These are phyloP conservation scores for Aphelenchoides avenae DNA, from an alignment of 1,140 invertebrate genomes.

Conservation along the genomic window DNA sequence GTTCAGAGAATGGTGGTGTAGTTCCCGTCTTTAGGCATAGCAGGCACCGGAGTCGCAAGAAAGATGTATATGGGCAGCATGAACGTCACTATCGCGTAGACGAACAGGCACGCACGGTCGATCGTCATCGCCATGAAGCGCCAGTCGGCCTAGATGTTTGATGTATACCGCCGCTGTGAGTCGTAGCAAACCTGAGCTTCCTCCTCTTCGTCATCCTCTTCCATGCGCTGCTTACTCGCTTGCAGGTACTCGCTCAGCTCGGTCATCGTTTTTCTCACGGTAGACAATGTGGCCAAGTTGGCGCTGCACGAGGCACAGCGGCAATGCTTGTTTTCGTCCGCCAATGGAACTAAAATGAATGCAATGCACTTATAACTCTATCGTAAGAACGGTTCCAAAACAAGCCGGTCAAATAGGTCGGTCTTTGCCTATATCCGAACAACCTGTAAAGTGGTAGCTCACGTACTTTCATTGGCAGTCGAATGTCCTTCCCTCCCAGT, in stretches of 20 bases:
- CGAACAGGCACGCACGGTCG: constrained; percentile 28
- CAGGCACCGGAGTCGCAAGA: constrained; percentile 6
- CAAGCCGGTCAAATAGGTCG: constrained; percentile 4
- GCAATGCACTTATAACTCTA: not conserved
- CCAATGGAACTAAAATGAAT: not conserved
- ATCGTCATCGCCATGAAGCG: constrained; percentile 35
- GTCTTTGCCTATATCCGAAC: constrained; percentile 7
- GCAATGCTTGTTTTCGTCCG: not conserved
- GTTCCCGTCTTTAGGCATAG: not conserved
- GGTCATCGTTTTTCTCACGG: constrained; percentile 21
- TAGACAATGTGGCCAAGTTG: constrained; percentile 10
- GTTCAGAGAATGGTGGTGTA: no score
- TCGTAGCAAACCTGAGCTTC: constrained; percentile 32
- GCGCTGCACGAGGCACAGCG: not conserved
- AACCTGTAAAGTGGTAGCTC: no score
- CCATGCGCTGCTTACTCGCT: constrained; percentile 29
- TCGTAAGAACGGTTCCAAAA: not conserved
- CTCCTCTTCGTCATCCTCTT: constrained; percentile 33
- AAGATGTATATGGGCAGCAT: constrained; percentile 18
- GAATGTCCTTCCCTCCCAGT: no score
- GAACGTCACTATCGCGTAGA: constrained; percentile 20
- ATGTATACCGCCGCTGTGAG: no score
- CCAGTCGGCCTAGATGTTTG: no score
- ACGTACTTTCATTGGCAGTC: no score
- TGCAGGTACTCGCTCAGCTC: constrained; percentile 32